Conservation (phyloP, 1,140 invertebrate genomes). For the Hormaphis cornu region DNA sequence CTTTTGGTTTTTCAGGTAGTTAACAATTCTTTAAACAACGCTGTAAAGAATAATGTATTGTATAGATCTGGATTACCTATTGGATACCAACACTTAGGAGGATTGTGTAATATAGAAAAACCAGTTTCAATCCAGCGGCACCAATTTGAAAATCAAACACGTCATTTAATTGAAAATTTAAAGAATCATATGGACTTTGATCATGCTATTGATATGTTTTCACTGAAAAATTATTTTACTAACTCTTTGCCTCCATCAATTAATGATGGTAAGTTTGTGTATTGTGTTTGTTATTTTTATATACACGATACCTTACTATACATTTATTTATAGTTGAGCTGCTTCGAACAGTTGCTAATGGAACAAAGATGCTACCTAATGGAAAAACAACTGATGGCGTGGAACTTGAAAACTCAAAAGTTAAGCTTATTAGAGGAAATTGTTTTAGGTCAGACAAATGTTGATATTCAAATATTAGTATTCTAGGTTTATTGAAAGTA, state of each 20-base stretch:
- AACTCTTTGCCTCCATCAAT: slow-evolving; percentile 79
- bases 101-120: slow-evolving; percentile 4
- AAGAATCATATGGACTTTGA: slow-evolving; percentile 63
- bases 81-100: slow-evolving; percentile 49
- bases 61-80: slow-evolving; percentile 72
- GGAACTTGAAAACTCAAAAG: slow-evolving; percentile 9
- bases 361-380: neutral
- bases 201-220: slow-evolving; percentile 60
- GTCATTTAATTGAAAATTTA: slow-evolving; percentile 54
- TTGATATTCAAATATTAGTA: too few relatives aligned
- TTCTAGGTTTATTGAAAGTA: too few relatives aligned
- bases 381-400: neutral
- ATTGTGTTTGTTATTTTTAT: neutral
- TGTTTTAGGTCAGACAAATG: slow-evolving; percentile 3
- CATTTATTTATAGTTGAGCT: slow-evolving; percentile 4
- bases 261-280: slow-evolving; percentile 43
- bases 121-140: slow-evolving; percentile 37
- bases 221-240: slow-evolving; percentile 74
- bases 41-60: slow-evolving; percentile 58
- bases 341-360: neutral
- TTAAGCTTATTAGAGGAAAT: slow-evolving; percentile 13
- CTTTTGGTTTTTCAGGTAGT: slow-evolving; percentile 48
- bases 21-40: slow-evolving; percentile 62
- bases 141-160: slow-evolving; percentile 50
- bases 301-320: neutral